Conservation (phyloP, 2,888 invertebrate species). For the Monopis laevigella region DNA sequence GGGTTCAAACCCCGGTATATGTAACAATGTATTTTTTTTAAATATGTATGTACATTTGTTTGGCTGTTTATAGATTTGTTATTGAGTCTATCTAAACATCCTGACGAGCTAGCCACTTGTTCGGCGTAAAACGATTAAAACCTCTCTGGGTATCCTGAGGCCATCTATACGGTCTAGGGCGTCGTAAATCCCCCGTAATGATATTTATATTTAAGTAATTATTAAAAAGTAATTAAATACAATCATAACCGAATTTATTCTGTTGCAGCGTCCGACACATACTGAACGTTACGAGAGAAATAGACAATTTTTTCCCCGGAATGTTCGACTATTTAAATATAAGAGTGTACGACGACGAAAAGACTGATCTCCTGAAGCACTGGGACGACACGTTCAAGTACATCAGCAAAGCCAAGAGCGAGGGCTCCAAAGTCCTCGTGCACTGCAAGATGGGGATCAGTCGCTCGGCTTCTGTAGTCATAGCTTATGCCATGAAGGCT, state of each 20-base stretch:
- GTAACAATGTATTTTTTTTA: too few relatives aligned
- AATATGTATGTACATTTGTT: too few relatives aligned
- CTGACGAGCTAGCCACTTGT: too few relatives aligned
- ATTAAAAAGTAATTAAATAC: too few relatives aligned
- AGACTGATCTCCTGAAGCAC: slow-evolving; percentile 94
- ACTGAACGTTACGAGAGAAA: slow-evolving; percentile 97
- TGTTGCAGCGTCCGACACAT: slow-evolving; percentile 88
- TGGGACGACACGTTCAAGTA: slow-evolving; percentile 99
- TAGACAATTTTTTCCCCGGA: slow-evolving; percentile 99
- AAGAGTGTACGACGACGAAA: slow-evolving; percentile 96
- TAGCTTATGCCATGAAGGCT: slow-evolving; percentile 98
- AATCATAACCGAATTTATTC: slow-evolving; percentile 14
- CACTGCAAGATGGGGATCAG: slow-evolving; percentile 99
- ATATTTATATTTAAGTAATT: slow-evolving; percentile 10
- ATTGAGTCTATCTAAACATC: too few relatives aligned
- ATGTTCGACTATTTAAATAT: slow-evolving; percentile 96
- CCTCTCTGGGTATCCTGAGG: too few relatives aligned
- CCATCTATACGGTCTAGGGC: too few relatives aligned
- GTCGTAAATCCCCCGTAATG: too few relatives aligned
- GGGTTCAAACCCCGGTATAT: too few relatives aligned
- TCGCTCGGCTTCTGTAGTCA: slow-evolving; percentile 96
- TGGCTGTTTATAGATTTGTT: too few relatives aligned
- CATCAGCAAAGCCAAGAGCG: slow-evolving; percentile 90
- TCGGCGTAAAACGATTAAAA: too few relatives aligned
- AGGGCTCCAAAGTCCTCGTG: slow-evolving; percentile 93